These are phyloP conservation scores for Bombyx huttoni DNA, from an alignment of 2,888 invertebrate genomes.

Conservation along the genomic window DNA sequence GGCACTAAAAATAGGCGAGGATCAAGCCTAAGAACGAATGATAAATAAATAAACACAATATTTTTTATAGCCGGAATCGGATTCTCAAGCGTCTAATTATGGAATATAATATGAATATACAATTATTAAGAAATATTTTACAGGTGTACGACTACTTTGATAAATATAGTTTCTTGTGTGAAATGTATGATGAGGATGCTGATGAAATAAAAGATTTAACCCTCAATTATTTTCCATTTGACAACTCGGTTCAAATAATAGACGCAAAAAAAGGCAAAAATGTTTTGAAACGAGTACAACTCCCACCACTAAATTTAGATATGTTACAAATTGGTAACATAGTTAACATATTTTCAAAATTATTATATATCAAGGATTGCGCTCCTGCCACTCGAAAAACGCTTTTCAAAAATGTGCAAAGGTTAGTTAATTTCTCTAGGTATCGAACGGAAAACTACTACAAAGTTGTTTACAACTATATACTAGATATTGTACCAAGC, in stretches of 20 bases:
- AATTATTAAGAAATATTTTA: slow-evolving; percentile 6
- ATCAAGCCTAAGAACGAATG: no score
- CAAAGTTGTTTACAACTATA: no score
- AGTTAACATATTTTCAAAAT: slow-evolving; percentile 80
- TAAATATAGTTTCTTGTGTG: slow-evolving; percentile 77
- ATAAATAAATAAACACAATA: no score
- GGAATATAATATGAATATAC: background rate
- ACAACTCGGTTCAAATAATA: slow-evolving; percentile 85
- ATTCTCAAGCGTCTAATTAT: slow-evolving; percentile 8
- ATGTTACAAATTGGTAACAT: slow-evolving; percentile 83
- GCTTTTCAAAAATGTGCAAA: slow-evolving; percentile 75
- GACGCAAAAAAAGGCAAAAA: slow-evolving; percentile 73
- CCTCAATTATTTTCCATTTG: slow-evolving; percentile 81
- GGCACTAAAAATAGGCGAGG: no score
- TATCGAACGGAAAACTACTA: no score
- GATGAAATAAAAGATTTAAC: slow-evolving; percentile 78
- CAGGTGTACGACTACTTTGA: slow-evolving; percentile 68
- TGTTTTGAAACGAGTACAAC: slow-evolving; percentile 75
- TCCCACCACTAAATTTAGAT: slow-evolving; percentile 73
- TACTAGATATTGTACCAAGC: no score
- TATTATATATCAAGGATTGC: slow-evolving; percentile 78
- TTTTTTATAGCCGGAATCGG: background rate
- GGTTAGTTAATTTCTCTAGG: slow-evolving; percentile 40
- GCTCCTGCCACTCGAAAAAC: slow-evolving; percentile 77
- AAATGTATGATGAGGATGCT: slow-evolving; percentile 88